These are phyloP conservation scores for Oenanthe oenanthe DNA, from an alignment of 2,113 vertebrate genomes.

Conservation along the genomic window DNA sequence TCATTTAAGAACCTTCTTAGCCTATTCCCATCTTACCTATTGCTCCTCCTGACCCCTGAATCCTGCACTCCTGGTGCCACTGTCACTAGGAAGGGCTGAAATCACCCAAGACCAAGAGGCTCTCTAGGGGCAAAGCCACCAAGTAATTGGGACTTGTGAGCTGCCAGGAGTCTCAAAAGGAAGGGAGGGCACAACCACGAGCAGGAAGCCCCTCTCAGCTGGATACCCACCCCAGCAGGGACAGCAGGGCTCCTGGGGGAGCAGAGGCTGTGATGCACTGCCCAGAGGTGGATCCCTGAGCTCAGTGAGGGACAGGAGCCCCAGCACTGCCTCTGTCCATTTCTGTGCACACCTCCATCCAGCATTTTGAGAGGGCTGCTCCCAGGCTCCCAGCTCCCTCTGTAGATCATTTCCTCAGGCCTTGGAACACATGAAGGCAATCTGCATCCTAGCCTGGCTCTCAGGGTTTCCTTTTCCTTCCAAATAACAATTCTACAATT, in stretches of 20 bases:
- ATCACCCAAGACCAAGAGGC: not conserved
- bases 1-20: not conserved
- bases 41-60: not conserved
- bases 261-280: not conserved
- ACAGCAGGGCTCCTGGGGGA: not conserved
- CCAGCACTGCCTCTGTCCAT: not conserved
- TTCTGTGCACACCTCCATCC: not conserved
- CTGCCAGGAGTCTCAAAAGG: not conserved
- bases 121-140: not conserved
- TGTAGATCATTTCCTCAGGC: not conserved
- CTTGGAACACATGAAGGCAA: not conserved
- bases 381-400: not conserved
- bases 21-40: not conserved
- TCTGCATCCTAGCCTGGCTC: not conserved
- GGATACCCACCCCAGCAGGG: not conserved
- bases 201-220: not conserved
- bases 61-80: not conserved
- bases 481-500: conserved; percentile 12
- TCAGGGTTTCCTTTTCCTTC: conserved; percentile 43
- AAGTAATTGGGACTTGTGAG: not conserved
- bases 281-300: accelerated
- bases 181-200: not conserved
- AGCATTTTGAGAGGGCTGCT: not conserved
- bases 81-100: not conserved
- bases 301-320: not conserved